Evolutionary conservation across 1,140 invertebrate species (phyloP), one percentile per base, ranked within the genome.

Genomic region (Aethina tumida): DNA sequence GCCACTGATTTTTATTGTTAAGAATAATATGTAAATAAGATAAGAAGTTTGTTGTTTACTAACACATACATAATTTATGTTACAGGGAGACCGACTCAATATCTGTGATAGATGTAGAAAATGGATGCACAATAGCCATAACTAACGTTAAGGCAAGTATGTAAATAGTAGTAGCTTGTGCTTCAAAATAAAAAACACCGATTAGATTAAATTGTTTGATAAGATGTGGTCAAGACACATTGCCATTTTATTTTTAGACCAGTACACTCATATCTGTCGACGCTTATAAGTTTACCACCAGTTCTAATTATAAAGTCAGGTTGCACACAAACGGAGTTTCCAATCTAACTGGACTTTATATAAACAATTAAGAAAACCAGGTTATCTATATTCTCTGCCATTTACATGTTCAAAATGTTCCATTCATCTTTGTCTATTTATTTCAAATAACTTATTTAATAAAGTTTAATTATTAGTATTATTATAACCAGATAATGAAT

Each of bases 91-190:
- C 45, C 17, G 27, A 43, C 14, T 31, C 41, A 43, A 50, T 55
- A 35, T 55, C 50, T 10, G 38, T 70, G n/a, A 58, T 71, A 2
- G 50, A 50, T 31, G 58, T 71, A 6, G 45, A 67, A 32, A 63
- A 67, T 43, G 50, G 57, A 10, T 59, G 63, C 19, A 64, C 64
- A 13, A 55, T 72, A 8, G 60, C 68, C 10, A 65, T 71, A 17
- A 72, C 68, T 10, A 72, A 72, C 50, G 54, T 68, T 9, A 72
- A 71, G 62, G 70, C 71, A 64, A 63, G 33, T 43, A 46, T 15
- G 32, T 27, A 45, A 39, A 28, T 13, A 21, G 22, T 31, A 35
- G 29, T 15, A 17, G 30, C 27, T 38, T 26, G 16, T 37, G 34
- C 9, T 34, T 32, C 42, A 17, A 10, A 30, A 37, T 25, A 18